A percentile compares a stretch with the other conserved stretches of the same genome.
Evolutionary conservation across 2,888 invertebrate genomes (phyloP).

Genomic region (Leptarthrus brevirostris): DNA sequence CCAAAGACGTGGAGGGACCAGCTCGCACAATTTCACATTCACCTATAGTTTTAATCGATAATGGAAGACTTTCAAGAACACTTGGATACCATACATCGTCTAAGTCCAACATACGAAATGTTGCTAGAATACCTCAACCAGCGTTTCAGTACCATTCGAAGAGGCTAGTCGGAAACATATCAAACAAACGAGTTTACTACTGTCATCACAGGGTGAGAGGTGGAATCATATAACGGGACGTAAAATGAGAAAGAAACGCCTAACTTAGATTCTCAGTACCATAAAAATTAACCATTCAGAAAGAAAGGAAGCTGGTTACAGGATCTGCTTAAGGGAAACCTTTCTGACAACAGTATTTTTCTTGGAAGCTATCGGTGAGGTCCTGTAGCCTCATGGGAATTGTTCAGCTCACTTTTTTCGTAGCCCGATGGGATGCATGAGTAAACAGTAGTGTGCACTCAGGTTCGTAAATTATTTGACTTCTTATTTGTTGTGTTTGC

Average conservation of each 20-base stretch:
- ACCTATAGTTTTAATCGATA: background rate
- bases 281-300: background rate
- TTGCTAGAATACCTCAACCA: too few relatives aligned
- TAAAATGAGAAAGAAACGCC: background rate
- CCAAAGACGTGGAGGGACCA: background rate
- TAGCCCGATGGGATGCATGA: background rate
- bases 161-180: background rate
- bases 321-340: conserved; percentile 11
- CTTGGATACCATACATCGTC: background rate
- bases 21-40: background rate
- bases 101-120: too few relatives aligned
- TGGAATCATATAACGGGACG: background rate
- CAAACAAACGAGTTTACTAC: background rate
- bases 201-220: conserved; percentile 7
- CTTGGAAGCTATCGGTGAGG: conserved; percentile 15
- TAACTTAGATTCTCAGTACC: background rate
- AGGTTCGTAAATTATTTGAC: conserved; percentile 27
- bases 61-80: background rate
- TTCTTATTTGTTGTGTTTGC: conserved; percentile 11
- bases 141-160: background rate
- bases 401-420: background rate
- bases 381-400: conserved; percentile 9
- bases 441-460: background rate
- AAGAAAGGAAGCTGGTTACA: background rate
- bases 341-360: background rate